These are phyloP conservation scores for Dryomyza anilis DNA, from an alignment of 2,888 invertebrate species.

Conservation along the genomic window DNA sequence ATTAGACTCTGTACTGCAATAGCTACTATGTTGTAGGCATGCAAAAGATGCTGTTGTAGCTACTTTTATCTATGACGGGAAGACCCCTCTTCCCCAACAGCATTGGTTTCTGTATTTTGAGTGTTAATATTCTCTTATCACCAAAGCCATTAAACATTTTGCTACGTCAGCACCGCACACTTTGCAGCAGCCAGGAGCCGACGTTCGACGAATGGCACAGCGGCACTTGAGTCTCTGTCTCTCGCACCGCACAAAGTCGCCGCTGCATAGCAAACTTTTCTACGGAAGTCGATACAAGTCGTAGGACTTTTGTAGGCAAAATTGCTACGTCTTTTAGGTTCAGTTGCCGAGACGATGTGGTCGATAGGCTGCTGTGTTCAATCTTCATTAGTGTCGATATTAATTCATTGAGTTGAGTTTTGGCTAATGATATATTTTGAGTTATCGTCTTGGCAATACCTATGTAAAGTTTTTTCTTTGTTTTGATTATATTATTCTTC, in stretches of 20 bases:
- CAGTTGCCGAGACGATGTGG: neutral
- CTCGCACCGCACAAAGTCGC: neutral
- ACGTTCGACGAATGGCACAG: neutral
- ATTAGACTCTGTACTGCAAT: no score
- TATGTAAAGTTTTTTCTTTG: no score
- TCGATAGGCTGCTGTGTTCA: constrained; percentile 4
- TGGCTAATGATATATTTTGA: constrained; percentile 8
- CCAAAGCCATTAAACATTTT: constrained; percentile 23
- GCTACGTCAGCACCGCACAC: neutral
- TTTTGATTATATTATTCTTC: no score
- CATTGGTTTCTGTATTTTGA: neutral
- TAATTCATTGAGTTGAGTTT: constrained; percentile 20
- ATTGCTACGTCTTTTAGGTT: no score
- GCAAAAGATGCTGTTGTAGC: neutral
- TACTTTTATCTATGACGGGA: neutral
- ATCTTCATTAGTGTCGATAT: constrained; percentile 27
- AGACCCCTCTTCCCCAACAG: neutral
- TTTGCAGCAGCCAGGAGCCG: neutral
- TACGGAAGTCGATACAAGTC: neutral
- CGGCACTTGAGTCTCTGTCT: neutral
- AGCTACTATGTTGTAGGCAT: neutral
- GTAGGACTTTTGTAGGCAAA: constrained; percentile 1
- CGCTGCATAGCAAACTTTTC: neutral
- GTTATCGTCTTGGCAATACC: neutral
- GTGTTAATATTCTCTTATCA: constrained; percentile 19